These are phyloP conservation scores for Hyles euphorbiae DNA, from an alignment of 1,140 invertebrate species.

Conservation along the genomic window DNA sequence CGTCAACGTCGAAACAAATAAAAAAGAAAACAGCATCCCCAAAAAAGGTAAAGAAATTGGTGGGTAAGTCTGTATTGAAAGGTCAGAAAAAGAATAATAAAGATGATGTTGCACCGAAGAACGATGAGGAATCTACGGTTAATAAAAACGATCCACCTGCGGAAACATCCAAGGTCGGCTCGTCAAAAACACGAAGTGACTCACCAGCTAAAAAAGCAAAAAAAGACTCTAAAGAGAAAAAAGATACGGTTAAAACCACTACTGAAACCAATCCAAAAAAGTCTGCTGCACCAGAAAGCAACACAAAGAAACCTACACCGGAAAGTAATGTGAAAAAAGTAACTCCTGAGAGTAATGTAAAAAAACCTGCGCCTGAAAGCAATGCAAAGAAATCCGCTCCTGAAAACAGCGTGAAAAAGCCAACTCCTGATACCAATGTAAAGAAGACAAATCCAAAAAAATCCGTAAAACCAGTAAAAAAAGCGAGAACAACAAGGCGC, in stretches of 20 bases:
- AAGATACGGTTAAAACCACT: conserved; percentile 49
- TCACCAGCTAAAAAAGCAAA: conserved; percentile 54
- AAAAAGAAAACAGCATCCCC: conserved; percentile 44
- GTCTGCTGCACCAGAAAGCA: too few relatives aligned
- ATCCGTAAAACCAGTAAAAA: conserved; percentile 34
- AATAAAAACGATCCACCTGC: conserved; percentile 38
- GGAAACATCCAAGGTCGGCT: conserved; percentile 35
- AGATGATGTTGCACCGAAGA: conserved; percentile 36
- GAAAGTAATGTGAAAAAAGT: too few relatives aligned
- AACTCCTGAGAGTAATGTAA: too few relatives aligned
- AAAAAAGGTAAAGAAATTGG: conserved; percentile 51
- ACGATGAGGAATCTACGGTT: conserved; percentile 30
- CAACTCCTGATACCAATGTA: conserved; percentile 16
- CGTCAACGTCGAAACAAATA: conserved; percentile 39
- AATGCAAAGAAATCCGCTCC: too few relatives aligned
- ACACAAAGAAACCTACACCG: too few relatives aligned
- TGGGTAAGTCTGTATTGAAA: conserved; percentile 42
- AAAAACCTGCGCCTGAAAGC: too few relatives aligned
- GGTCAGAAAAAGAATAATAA: conserved; percentile 47
- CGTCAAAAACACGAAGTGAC: conserved; percentile 42
- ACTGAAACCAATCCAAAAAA: conserved; percentile 9
- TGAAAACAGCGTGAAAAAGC: too few relatives aligned
- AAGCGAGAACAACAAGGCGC: conserved; percentile 30
- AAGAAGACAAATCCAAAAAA: conserved; percentile 50
- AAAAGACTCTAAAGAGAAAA: conserved; percentile 58